Percentiles rank a stretch among this genome's conserved stretches.
Conservation (phyloP, 1,140 invertebrate species). For the Drosophila teissieri region DNA sequence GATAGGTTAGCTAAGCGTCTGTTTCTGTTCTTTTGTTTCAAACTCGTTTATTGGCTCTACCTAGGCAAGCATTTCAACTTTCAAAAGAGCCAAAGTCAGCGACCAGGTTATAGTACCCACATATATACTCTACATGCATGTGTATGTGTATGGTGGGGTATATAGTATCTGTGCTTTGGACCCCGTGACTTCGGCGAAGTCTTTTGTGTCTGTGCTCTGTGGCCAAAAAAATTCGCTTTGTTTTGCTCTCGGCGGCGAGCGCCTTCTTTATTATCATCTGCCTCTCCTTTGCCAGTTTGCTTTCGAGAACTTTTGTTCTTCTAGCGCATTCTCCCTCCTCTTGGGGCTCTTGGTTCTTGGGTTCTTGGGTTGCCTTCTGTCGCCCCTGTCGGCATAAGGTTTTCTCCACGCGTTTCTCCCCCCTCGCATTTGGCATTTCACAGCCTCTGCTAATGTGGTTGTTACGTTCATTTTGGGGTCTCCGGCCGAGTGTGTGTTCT, state of each 20-base stretch:
- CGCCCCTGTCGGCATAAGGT: conserved; percentile 12
- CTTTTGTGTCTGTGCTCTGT: conserved; percentile 38
- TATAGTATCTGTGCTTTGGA: conserved; percentile 24
- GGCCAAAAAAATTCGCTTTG: conserved; percentile 58
- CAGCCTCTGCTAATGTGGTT: conserved; percentile 34
- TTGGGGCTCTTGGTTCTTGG: conserved; percentile 8
- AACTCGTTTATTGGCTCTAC: conserved; percentile 75
- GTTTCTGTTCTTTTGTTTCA: conserved; percentile 82
- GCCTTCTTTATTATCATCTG: conserved; percentile 45
- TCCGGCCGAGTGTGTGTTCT: conserved; percentile 29
- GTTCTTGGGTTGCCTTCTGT: conserved; percentile 23
- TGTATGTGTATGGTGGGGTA: neutral
- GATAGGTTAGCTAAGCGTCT: conserved; percentile 65
- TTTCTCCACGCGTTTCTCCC: neutral
- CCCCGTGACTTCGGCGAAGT: conserved; percentile 42
- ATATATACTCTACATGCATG: neutral
- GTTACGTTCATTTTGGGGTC: conserved; percentile 33
- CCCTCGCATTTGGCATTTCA: neutral
- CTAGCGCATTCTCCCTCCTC: conserved; percentile 27
- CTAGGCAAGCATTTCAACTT: conserved; percentile 72
- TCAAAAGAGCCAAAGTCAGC: conserved; percentile 70
- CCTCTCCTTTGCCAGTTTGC: conserved; percentile 49
- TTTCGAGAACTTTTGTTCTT: conserved; percentile 48
- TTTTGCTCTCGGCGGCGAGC: conserved; percentile 40
- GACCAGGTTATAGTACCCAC: conserved; percentile 58